Percentiles rank a stretch among this genome's conserved stretches.
phyloP scores from a whole-genome alignment of 2,888 invertebrate genomes.

The Priapulus caudatus region DNA sequence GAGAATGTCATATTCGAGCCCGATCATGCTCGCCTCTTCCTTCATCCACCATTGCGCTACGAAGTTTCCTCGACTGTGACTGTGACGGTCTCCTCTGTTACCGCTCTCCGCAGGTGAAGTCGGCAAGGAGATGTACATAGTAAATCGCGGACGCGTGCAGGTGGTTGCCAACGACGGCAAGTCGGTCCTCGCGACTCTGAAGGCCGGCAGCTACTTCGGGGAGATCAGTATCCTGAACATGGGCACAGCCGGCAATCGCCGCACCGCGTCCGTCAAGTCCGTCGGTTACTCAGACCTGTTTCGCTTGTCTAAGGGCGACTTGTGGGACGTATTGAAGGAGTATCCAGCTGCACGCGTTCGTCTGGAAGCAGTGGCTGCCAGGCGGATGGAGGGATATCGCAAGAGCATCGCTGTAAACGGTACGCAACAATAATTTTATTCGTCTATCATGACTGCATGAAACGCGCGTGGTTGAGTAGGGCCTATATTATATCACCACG shows the following conservation, averaged over 20 bases:
- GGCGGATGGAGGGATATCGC: slow-evolving; percentile 92
- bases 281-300: slow-evolving; percentile 98
- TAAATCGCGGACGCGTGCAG: slow-evolving; percentile 85
- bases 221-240: slow-evolving; percentile 99
- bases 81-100: too few species aligned
- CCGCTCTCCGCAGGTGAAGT: slow-evolving; percentile 66
- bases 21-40: too few species aligned
- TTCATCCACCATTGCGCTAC: too few species aligned
- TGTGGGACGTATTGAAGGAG: slow-evolving; percentile 62
- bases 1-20: too few species aligned
- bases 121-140: slow-evolving; percentile 99
- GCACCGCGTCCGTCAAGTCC: slow-evolving; percentile 93
- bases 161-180: slow-evolving; percentile 90
- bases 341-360: slow-evolving; percentile 50
- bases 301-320: slow-evolving; percentile 95
- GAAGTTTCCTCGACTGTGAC: too few species aligned
- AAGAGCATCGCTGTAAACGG: slow-evolving; percentile 80
- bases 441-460: too few species aligned
- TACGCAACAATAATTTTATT: not conserved
- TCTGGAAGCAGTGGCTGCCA: slow-evolving; percentile 91
- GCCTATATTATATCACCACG: too few species aligned
- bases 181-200: slow-evolving; percentile 88
- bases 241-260: slow-evolving; percentile 97
- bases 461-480: too few species aligned
- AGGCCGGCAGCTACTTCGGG: slow-evolving; percentile 98